Conservation (phyloP, 2,113 vertebrate species). For the Epinephelus moara region DNA sequence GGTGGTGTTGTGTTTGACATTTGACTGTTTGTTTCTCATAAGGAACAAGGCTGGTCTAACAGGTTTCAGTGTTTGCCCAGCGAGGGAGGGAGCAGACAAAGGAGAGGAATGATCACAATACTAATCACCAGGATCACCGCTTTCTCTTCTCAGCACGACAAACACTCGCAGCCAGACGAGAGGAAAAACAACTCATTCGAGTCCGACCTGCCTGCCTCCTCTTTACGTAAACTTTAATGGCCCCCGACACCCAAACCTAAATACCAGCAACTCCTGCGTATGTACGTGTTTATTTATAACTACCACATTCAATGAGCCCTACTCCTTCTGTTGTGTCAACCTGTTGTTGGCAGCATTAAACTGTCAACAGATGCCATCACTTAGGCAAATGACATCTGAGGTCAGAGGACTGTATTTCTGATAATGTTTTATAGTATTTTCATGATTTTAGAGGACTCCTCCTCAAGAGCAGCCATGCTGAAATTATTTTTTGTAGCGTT, state of each 20-base stretch:
- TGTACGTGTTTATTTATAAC: constrained; percentile 52
- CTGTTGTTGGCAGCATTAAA: constrained; percentile 6
- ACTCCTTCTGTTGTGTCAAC: constrained; percentile 68
- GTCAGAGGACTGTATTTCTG: neutral
- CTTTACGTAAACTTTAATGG: constrained; percentile 5
- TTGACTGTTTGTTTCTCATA: constrained; percentile 32
- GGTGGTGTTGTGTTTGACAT: constrained; percentile 31
- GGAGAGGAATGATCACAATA: constrained; percentile 48
- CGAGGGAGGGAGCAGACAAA: constrained; percentile 41
- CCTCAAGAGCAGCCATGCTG: too few relatives aligned
- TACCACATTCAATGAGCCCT: neutral
- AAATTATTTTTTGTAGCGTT: neutral
- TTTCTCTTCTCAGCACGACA: constrained; percentile 34
- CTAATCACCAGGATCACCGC: constrained; percentile 58
- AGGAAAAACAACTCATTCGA: constrained; percentile 39
- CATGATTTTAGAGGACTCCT: too few relatives aligned
- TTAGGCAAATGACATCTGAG: neutral
- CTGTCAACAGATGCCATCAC: constrained; percentile 24
- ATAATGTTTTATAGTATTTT: neutral
- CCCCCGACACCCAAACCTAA: neutral
- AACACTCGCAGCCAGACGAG: constrained; percentile 5
- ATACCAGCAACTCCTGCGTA: constrained; percentile 55
- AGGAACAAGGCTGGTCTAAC: constrained; percentile 41
- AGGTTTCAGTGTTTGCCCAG: constrained; percentile 63
- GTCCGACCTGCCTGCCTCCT: constrained; percentile 47